These are phyloP conservation scores for Hyalella azteca DNA, from an alignment of 2,888 invertebrate genomes.

Conservation along the genomic window DNA sequence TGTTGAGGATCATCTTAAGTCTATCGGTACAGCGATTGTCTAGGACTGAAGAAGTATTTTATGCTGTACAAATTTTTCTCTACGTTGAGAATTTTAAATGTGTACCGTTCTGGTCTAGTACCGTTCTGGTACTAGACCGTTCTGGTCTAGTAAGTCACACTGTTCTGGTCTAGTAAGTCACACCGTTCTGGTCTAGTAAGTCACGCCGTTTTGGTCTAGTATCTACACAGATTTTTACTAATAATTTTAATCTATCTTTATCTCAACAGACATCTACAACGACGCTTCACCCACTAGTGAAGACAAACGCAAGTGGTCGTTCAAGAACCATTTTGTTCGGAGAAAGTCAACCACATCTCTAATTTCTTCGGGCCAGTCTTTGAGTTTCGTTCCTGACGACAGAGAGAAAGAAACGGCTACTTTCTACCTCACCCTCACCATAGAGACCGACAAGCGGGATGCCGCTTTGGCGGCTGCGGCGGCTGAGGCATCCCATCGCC, in stretches of 20 bases:
- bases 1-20: too few relatives aligned
- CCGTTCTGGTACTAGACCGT: too few relatives aligned
- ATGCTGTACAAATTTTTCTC: too few relatives aligned
- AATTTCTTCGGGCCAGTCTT: background rate
- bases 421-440: conserved; percentile 74
- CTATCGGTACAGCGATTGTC: too few relatives aligned
- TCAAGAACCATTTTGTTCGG: conserved; percentile 64
- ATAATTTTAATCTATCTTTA: background rate
- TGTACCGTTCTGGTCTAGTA: too few relatives aligned
- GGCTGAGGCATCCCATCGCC: conserved; percentile 28
- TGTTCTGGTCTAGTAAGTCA: too few relatives aligned
- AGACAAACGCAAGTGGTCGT: conserved; percentile 64
- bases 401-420: conserved; percentile 70
- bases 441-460: conserved; percentile 63
- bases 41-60: too few relatives aligned
- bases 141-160: too few relatives aligned
- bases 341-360: conserved; percentile 52
- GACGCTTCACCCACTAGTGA: conserved; percentile 34
- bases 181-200: too few relatives aligned
- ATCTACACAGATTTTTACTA: too few relatives aligned
- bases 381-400: conserved; percentile 60
- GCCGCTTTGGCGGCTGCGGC: conserved; percentile 64
- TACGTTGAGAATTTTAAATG: too few relatives aligned
- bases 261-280: conserved; percentile 28
- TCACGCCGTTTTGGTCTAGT: too few relatives aligned